Evolutionary conservation across 2,797 vertebrate genomes (phyloP), one percentile per base, ranked within the genome.

Genomic region (Dendrocincla tyrannina): DNA sequence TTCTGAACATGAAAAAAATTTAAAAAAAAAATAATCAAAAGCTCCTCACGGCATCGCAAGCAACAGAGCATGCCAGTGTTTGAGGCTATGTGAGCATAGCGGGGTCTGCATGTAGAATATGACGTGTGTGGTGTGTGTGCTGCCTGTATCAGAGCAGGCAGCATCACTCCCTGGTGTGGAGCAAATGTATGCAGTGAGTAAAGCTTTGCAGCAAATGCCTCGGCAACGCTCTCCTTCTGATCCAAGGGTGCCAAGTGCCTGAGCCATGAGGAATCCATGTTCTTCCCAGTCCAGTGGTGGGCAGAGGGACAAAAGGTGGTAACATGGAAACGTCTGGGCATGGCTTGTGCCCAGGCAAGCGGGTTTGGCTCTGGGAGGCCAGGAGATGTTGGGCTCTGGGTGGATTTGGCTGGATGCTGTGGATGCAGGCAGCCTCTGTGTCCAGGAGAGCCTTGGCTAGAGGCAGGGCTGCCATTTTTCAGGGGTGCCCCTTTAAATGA

Each of bases 401-500:
- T 39, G 30, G 37, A 18, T 91, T 56, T 79, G 77, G 17, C 56
- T 2, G 8, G 63, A 60, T 74, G 77, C 19, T 86, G 72, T 5
- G 7, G n/a, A 55, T 82, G 52, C 46, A 28, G 53, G 52, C 74
- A 91, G 76, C 46, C 33, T 67, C 56, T 0, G 1, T 5, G 8
- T 73, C 80, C 83, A 85, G n/a, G 22, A 62, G 55, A 86, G 70
- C 74, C 47, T 72, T 1, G 0, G 59, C 56, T 91, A 30, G n/a
- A 62, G 70, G 53, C 56, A 78, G 58, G 50, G 69, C 73, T 96
- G 88, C 88, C 74, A 66, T 93, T 85, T 89, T 75, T 80, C 78
- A 62, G 35, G 30, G 68, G 87, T 96, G 66, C 23, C 76, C 58
- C 93, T 96, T 96, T 97, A 93, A 96, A 78, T 89, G 85, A 83